Evolutionary conservation across 2,797 vertebrate species (phyloP).

Genomic region (Brachyalestes nurse): DNA sequence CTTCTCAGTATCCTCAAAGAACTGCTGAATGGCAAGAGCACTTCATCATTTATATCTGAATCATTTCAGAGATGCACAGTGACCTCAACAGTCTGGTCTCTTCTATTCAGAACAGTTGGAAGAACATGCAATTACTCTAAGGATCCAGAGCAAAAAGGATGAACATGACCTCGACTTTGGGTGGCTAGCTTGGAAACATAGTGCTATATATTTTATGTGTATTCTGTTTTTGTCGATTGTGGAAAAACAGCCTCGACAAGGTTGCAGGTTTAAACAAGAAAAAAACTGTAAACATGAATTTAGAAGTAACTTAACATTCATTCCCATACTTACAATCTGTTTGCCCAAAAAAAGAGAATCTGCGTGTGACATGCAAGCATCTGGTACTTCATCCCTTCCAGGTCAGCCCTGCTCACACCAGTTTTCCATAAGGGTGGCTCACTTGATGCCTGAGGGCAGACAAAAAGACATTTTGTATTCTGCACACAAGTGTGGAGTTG

Average conservation of each 20-base stretch:
- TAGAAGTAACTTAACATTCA: constrained; percentile 34
- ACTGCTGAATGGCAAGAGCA: background rate
- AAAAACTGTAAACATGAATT: background rate
- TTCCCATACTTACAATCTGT: background rate
- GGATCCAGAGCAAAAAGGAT: background rate
- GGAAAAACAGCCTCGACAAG: constrained; percentile 10
- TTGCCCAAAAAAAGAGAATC: constrained; percentile 4
- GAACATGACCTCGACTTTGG: background rate
- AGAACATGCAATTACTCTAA: background rate
- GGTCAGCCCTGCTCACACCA: constrained; percentile 44
- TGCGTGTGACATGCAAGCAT: constrained; percentile 53
- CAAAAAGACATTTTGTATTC: constrained; percentile 53
- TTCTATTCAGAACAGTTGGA: background rate
- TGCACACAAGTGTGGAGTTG: constrained; percentile 48
- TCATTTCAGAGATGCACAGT: background rate
- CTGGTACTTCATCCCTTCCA: constrained; percentile 44
- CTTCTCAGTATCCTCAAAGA: background rate
- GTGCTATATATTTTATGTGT: background rate
- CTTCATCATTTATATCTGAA: background rate
- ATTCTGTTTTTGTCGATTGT: background rate
- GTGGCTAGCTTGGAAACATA: background rate
- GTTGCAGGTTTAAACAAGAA: constrained; percentile 21
- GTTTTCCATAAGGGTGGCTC: constrained; percentile 45
- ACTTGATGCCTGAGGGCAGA: constrained; percentile 45
- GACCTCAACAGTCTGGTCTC: background rate